These are phyloP conservation scores for Mus minutoides DNA, from an alignment of 2,797 vertebrate species.

Conservation along the genomic window DNA sequence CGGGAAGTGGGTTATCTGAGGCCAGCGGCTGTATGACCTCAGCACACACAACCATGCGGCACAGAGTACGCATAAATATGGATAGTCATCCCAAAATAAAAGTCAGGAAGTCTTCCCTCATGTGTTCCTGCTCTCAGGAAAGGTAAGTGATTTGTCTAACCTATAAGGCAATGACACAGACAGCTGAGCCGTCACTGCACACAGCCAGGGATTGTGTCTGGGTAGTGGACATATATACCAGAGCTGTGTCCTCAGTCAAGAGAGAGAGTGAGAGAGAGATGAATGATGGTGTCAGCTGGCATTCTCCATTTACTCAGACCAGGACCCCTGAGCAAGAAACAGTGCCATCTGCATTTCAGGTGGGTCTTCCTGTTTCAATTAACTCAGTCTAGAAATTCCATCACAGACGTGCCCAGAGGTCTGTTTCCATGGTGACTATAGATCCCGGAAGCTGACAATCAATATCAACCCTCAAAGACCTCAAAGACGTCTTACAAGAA, in stretches of 20 bases:
- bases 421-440: background rate
- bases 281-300: background rate
- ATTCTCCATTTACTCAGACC: background rate
- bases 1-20: constrained; percentile 52
- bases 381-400: background rate
- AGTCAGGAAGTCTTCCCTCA: background rate
- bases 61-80: background rate
- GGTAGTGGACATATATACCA: background rate
- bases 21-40: constrained; percentile 17
- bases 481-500: background rate
- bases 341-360: background rate
- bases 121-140: background rate
- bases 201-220: background rate
- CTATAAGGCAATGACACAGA: background rate
- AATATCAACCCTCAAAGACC: background rate
- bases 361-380: background rate
- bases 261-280: no score
- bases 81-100: background rate
- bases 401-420: background rate
- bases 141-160: background rate
- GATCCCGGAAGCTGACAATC: background rate
- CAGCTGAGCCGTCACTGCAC: background rate
- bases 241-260: background rate
- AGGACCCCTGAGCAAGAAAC: background rate
- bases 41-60: background rate